These are phyloP conservation scores for Arremon brunneinucha DNA, from an alignment of 2,797 vertebrate species.

Conservation along the genomic window DNA sequence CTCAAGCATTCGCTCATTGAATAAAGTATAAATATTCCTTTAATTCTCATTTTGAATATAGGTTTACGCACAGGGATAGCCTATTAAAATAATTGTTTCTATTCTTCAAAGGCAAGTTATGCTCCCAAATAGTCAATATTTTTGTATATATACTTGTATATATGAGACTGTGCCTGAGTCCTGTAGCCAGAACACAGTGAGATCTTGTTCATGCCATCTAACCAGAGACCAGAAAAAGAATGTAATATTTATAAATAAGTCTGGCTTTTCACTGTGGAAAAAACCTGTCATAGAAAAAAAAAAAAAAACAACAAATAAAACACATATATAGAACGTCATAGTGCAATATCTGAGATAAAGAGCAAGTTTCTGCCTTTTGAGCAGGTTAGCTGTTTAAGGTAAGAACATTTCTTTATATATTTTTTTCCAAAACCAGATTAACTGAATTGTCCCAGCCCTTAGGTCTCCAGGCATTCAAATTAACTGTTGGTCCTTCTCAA, in stretches of 20 bases:
- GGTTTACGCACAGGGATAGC: neutral
- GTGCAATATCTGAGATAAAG: neutral
- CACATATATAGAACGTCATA: neutral
- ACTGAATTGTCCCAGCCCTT: neutral
- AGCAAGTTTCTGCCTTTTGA: neutral
- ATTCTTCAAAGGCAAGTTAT: neutral
- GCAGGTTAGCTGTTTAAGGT: neutral
- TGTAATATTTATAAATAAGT: neutral
- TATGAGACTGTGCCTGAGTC: accelerated
- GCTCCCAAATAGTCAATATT: neutral
- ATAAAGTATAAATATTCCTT: neutral
- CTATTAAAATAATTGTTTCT: neutral
- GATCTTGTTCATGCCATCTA: neutral
- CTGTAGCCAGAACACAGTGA: neutral
- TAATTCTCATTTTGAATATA: neutral
- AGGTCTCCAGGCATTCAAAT: neutral
- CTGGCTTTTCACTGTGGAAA: neutral
- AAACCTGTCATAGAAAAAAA: neutral
- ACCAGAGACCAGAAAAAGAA: neutral
- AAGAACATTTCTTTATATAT: neutral
- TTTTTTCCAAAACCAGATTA: neutral
- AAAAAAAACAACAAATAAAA: neutral
- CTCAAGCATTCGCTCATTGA: neutral
- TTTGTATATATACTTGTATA: neutral
- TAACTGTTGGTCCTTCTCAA: neutral